Evolutionary conservation across 2,113 vertebrate genomes (phyloP), one percentile per base, ranked within the genome.

Genomic region (Lepus americanus): DNA sequence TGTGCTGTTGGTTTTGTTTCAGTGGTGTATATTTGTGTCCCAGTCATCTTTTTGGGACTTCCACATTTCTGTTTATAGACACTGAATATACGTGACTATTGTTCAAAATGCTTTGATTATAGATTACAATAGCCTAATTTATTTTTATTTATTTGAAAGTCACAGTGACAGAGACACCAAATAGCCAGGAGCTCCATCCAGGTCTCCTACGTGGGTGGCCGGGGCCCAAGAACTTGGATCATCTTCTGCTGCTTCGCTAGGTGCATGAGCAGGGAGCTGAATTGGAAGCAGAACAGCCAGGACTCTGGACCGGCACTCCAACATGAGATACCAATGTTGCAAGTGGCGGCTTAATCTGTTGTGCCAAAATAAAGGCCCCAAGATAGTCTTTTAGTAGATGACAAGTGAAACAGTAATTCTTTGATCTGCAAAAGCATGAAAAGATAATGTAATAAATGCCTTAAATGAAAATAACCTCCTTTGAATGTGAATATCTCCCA

Each of bases 391-490:
- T 80, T 84, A 92, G 66, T 33, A 92, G 82, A 61, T 70, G 19
- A 88, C 73, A 87, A 90, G 73, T 59, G 29, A 92, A 87, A 90
- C 25, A 88, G 39, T 39, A 90, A 80, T 66, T 31, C 31, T 87
- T 95, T 53, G 49, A 81, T 90, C 20, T 44, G 12, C 36, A 87
- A 39, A 95, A 94, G 39, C 19, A 77, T 63, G 39, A 85, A 77
- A 63, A 86, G 29, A 51, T 66, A 84, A 74, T 29, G 1, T 84
- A 72, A 6, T 79, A 79, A 94, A 84, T 64, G 33, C 29, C 66
- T 91, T 70, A 23, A 16, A 78, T 87, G 12, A 93, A 97, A 95
- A 86, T 77, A 70, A 76, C 49, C 36, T 70, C 33, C 31, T 64
- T 92, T 85, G 59, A 92, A 55, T 84, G 9, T 93, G 74, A 3